Conservation (phyloP, 2,113 vertebrate genomes). For the Pterocles gutturalis region DNA sequence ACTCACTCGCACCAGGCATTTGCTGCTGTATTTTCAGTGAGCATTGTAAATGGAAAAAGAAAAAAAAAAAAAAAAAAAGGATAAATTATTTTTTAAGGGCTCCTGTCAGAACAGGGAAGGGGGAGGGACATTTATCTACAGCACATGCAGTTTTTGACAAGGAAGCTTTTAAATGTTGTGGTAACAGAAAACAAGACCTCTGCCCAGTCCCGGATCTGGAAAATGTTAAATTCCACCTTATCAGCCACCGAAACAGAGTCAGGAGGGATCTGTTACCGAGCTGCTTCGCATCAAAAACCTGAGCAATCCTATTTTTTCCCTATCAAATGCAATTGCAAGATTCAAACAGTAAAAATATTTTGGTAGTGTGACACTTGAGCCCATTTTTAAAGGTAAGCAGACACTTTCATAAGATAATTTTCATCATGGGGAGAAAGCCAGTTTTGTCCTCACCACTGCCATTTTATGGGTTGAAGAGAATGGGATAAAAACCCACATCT, state of each 20-base stretch:
- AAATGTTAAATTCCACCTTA: constrained; percentile 54
- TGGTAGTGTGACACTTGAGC: not conserved
- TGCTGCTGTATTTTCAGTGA: not conserved
- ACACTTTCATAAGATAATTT: not conserved
- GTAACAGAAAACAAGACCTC: not conserved
- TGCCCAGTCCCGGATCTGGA: not conserved
- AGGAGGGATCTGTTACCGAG: not conserved
- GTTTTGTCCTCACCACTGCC: not conserved
- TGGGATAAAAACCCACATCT: not conserved
- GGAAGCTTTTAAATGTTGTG: not conserved
- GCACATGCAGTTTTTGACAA: not conserved
- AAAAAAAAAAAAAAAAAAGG: not conserved
- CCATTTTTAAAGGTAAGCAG: not conserved
- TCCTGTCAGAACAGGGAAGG: not conserved
- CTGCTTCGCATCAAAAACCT: not conserved
- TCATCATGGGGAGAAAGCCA: not conserved
- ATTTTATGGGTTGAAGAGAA: not conserved
- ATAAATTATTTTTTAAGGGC: not conserved
- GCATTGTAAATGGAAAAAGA: not conserved
- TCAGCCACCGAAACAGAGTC: constrained; percentile 2
- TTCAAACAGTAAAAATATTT: not conserved
- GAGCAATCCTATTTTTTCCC: not conserved
- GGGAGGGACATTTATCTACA: not conserved
- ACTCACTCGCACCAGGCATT: not conserved
- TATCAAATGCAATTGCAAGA: not conserved